Evolutionary conservation across 2,113 vertebrate species (phyloP).

Genomic region (Pseudorhombus dupliciocellatus): DNA sequence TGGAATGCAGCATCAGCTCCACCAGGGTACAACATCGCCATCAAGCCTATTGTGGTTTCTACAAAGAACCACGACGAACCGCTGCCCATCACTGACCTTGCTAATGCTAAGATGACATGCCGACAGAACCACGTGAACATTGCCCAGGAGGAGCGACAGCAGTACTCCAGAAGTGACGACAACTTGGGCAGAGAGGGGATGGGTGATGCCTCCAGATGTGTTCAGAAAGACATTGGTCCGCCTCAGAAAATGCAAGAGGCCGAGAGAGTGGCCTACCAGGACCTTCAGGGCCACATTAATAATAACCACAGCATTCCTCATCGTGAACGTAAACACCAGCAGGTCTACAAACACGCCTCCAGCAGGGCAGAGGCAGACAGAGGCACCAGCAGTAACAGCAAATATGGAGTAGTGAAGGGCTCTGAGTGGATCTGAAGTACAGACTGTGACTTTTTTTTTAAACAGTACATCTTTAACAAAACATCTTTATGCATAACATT

Average conservation of each 20-base stretch:
- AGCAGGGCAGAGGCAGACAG: slow-evolving; percentile 50
- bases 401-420: slow-evolving; percentile 69
- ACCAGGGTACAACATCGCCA: slow-evolving; percentile 88
- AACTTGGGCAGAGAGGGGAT: slow-evolving; percentile 75
- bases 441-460: neutral
- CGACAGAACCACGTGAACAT: slow-evolving; percentile 92
- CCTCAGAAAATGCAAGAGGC: slow-evolving; percentile 86
- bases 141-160: slow-evolving; percentile 84
- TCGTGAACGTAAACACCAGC: slow-evolving; percentile 82
- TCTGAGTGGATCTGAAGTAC: slow-evolving; percentile 76
- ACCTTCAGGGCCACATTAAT: slow-evolving; percentile 54
- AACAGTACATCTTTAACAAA: neutral
- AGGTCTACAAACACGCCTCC: slow-evolving; percentile 79
- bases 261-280: slow-evolving; percentile 82
- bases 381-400: slow-evolving; percentile 84
- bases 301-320: slow-evolving; percentile 69
- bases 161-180: slow-evolving; percentile 84
- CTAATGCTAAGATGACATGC: slow-evolving; percentile 87
- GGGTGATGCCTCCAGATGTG: slow-evolving; percentile 71
- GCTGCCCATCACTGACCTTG: slow-evolving; percentile 86
- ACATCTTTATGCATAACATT: neutral
- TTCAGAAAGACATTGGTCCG: slow-evolving; percentile 83
- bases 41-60: slow-evolving; percentile 78
- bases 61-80: slow-evolving; percentile 69
- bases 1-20: slow-evolving; percentile 89